A percentile compares a stretch with the other conserved stretches of the same genome.
Evolutionary conservation across 2,888 invertebrate species (phyloP).

Genomic region (Mechanitis mazaeus): DNA sequence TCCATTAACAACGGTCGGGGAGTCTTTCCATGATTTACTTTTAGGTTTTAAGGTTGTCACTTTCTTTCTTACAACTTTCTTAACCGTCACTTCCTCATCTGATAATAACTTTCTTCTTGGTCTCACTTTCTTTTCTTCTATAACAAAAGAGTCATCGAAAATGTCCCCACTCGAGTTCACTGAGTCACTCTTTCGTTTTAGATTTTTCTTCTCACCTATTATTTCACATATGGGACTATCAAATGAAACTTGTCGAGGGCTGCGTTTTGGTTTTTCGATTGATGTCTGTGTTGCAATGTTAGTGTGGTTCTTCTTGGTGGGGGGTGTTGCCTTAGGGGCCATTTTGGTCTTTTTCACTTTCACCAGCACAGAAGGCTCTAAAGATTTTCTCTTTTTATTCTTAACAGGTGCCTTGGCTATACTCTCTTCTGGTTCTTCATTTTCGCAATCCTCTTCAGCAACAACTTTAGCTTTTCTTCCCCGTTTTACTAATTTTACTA

Average conservation of each 20-base stretch:
- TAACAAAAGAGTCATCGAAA: constrained; percentile 63
- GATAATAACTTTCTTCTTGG: constrained; percentile 54
- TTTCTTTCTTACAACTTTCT: constrained; percentile 59
- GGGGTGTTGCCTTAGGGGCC: constrained; percentile 58
- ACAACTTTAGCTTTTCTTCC: constrained; percentile 27
- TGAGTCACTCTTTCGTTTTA: constrained; percentile 30
- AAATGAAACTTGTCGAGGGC: constrained; percentile 57
- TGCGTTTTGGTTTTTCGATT: constrained; percentile 42
- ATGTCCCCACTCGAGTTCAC: constrained; percentile 61
- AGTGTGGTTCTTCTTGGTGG: constrained; percentile 55
- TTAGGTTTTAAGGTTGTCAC: constrained; percentile 47
- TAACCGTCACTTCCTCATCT: constrained; percentile 52
- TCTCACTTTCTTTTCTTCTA: constrained; percentile 55
- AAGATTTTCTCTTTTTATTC: constrained; percentile 51
- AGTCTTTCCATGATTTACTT: constrained; percentile 56
- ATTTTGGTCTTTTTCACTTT: constrained; percentile 56
- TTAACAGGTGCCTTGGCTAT: constrained; percentile 34
- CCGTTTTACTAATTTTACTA: constrained; percentile 9
- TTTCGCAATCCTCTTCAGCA: constrained; percentile 43
- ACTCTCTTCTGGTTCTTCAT: constrained; percentile 43
- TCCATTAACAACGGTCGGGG: constrained; percentile 57
- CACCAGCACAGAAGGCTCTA: constrained; percentile 48
- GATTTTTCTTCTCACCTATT: constrained; percentile 40
- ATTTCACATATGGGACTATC: constrained; percentile 59
- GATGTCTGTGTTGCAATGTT: constrained; percentile 69